A percentile compares a stretch with the other conserved stretches of the same genome.
Evolutionary conservation across 2,888 invertebrate species (phyloP).

Genomic region (Lasioglossum malachurum): DNA sequence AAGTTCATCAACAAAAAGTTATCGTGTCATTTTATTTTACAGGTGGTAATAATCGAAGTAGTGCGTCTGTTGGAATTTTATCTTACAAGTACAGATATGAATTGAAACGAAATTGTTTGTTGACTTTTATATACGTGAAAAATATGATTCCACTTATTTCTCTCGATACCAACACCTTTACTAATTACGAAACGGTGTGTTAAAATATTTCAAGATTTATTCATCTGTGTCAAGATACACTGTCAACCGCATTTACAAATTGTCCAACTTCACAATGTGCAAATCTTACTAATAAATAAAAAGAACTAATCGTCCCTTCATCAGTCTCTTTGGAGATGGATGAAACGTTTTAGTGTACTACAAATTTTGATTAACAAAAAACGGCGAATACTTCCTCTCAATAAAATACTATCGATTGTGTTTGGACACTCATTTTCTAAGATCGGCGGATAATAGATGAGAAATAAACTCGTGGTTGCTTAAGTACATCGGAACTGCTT

Average conservation of each 20-base stretch:
- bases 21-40: constrained; percentile 1
- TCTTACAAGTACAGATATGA: constrained; percentile 2
- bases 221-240: constrained; percentile 25
- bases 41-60: constrained; percentile 17
- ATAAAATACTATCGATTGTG: background rate
- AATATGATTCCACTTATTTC: background rate
- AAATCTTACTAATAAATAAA: constrained; percentile 12
- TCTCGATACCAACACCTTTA: background rate
- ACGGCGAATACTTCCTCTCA: background rate
- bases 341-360: constrained; percentile 4
- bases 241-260: constrained; percentile 48
- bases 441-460: background rate
- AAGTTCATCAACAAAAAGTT: background rate
- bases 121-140: background rate
- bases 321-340: background rate
- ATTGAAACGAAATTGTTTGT: constrained; percentile 9
- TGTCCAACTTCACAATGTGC: constrained; percentile 44
- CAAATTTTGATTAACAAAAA: background rate
- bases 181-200: constrained; percentile 8
- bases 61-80: background rate
- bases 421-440: background rate
- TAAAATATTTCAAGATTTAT: constrained; percentile 55
- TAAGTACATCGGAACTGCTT: background rate
- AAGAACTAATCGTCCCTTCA: constrained; percentile 16
- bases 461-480: background rate